Evolutionary conservation across 2,113 vertebrate species (phyloP).

Genomic region (Quiscalus mexicanus): DNA sequence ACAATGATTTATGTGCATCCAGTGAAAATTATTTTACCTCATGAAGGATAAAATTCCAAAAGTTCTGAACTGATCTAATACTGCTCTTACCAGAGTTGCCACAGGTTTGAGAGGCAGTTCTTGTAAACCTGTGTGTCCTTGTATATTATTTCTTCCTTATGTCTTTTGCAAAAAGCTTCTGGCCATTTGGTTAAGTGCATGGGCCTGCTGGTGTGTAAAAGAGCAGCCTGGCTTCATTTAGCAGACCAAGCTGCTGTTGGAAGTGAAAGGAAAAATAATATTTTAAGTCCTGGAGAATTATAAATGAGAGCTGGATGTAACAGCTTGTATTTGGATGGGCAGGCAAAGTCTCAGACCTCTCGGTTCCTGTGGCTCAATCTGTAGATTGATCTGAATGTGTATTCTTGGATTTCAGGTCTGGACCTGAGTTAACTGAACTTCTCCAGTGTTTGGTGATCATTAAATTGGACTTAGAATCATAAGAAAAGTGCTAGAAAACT

Average conservation of each 20-base stretch:
- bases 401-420: neutral
- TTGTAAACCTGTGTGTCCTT: neutral
- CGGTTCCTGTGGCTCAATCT: neutral
- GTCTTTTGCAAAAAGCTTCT: fast-evolving
- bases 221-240: neutral
- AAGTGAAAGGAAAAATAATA: neutral
- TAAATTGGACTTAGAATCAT: neutral
- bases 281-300: neutral
- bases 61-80: neutral
- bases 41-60: neutral
- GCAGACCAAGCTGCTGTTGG: neutral
- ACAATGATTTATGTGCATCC: neutral
- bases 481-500: neutral
- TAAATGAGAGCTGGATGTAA: neutral
- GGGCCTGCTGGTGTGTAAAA: neutral
- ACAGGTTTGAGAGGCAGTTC: neutral
- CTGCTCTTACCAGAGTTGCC: neutral
- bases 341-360: neutral
- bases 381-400: neutral
- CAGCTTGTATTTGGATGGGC: neutral
- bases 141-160: neutral
- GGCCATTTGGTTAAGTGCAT: neutral
- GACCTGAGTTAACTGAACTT: neutral
- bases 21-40: neutral
- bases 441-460: neutral